Percentiles rank a stretch among this genome's conserved stretches.
These are phyloP conservation scores for Ammospiza maritima DNA, from an alignment of 2,797 vertebrate species.

Conservation along the genomic window DNA sequence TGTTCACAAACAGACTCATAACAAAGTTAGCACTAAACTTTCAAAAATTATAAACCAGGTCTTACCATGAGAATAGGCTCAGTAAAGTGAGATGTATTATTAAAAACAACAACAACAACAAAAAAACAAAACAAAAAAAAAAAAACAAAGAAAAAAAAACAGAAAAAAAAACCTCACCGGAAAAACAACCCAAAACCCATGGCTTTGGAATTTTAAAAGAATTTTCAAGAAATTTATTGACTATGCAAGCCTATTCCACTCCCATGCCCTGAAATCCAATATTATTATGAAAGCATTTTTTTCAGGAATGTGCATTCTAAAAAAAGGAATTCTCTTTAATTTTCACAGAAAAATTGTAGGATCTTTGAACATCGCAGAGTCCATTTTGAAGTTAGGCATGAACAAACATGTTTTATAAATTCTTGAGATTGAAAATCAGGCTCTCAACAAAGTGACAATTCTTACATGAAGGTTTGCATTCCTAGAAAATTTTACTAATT, in stretches of 20 bases:
- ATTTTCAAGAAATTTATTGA: background rate
- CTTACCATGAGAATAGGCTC: background rate
- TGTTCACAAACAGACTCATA: background rate
- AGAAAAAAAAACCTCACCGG: background rate
- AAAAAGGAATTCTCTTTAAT: background rate
- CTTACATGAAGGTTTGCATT: background rate
- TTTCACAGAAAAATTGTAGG: background rate
- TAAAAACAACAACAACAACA: background rate
- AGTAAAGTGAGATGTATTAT: background rate
- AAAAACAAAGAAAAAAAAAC: no score
- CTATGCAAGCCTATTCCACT: background rate
- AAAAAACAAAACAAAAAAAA: no score
- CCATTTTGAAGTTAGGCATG: background rate
- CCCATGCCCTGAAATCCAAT: background rate
- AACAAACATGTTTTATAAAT: background rate
- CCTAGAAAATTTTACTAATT: background rate
- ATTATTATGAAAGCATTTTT: background rate
- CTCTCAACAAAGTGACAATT: background rate
- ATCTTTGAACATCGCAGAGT: background rate
- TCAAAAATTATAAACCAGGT: background rate
- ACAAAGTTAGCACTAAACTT: background rate
- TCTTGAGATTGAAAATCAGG: background rate
- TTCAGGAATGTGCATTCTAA: background rate
- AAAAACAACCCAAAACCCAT: background rate
- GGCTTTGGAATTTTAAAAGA: background rate